Conservation (phyloP, 1,140 invertebrate species). For the Drosophila tani region DNA sequence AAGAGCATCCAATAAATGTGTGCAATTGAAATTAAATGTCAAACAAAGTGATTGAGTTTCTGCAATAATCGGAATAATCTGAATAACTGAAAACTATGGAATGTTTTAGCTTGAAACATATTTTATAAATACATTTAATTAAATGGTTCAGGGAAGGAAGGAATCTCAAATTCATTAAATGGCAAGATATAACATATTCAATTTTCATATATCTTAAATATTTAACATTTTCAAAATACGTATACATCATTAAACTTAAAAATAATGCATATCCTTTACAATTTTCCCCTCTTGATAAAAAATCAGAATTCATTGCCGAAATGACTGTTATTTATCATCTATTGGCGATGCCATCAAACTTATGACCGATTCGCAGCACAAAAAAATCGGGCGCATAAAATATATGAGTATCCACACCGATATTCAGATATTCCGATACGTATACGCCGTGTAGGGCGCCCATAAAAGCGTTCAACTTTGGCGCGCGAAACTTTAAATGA, state of each 20-base stretch:
- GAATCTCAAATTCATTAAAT: too few relatives aligned
- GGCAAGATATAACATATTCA: too few relatives aligned
- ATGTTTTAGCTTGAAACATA: too few relatives aligned
- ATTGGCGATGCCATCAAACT: slow-evolving; percentile 28
- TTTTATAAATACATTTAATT: too few relatives aligned
- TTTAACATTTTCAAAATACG: neutral
- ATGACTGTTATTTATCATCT: slow-evolving; percentile 28
- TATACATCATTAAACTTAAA: neutral
- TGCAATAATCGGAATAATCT: too few relatives aligned
- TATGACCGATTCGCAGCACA: slow-evolving; percentile 12
- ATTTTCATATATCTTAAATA: too few relatives aligned
- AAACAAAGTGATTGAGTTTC: too few relatives aligned
- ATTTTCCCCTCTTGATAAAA: neutral
- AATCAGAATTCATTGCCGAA: slow-evolving; percentile 11
- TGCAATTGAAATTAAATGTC: too few relatives aligned
- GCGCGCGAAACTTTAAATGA: slow-evolving; percentile 49
- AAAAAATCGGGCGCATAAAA: slow-evolving; percentile 18
- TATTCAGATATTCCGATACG: slow-evolving; percentile 27
- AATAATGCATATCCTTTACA: neutral
- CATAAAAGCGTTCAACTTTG: slow-evolving; percentile 37
- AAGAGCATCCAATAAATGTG: neutral
- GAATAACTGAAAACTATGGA: too few relatives aligned
- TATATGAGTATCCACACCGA: slow-evolving; percentile 17
- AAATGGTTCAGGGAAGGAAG: too few relatives aligned
- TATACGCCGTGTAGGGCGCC: slow-evolving; percentile 11